These are phyloP conservation scores for Pammene fasciana DNA, from an alignment of 2,888 invertebrate species.

Conservation along the genomic window DNA sequence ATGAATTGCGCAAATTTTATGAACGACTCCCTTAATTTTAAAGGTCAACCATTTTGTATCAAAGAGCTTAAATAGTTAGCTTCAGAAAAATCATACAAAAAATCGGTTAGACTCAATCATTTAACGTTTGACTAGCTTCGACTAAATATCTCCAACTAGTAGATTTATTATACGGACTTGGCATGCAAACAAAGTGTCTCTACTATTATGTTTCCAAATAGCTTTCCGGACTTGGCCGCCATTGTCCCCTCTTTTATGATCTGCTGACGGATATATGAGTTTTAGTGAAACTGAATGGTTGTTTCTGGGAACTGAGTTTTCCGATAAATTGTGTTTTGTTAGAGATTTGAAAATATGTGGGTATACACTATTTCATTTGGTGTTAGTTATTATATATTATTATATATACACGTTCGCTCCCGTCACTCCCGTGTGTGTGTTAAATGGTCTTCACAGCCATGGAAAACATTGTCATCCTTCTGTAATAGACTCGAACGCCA, in stretches of 20 bases:
- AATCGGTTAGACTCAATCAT: background rate
- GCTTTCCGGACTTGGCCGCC: constrained; percentile 30
- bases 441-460: too few relatives aligned
- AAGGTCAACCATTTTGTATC: too few relatives aligned
- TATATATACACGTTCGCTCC: too few relatives aligned
- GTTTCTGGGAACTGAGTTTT: constrained; percentile 14
- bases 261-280: constrained; percentile 36
- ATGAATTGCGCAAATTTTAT: too few relatives aligned
- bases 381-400: too few relatives aligned
- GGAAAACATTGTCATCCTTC: too few relatives aligned
- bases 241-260: constrained; percentile 38
- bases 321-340: constrained; percentile 18
- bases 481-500: too few relatives aligned
- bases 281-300: constrained; percentile 17
- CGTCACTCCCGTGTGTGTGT: too few relatives aligned
- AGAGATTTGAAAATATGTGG: background rate
- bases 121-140: background rate
- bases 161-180: constrained; percentile 26
- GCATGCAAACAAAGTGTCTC: constrained; percentile 26
- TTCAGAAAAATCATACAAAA: background rate
- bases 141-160: constrained; percentile 16
- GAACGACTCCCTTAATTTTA: too few relatives aligned
- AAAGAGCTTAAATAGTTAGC: too few relatives aligned
- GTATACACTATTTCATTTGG: background rate
- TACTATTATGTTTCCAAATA: constrained; percentile 36